phyloP scores from a whole-genome alignment of 2,797 vertebrate species.

The Chiroxiphia lanceolata region DNA sequence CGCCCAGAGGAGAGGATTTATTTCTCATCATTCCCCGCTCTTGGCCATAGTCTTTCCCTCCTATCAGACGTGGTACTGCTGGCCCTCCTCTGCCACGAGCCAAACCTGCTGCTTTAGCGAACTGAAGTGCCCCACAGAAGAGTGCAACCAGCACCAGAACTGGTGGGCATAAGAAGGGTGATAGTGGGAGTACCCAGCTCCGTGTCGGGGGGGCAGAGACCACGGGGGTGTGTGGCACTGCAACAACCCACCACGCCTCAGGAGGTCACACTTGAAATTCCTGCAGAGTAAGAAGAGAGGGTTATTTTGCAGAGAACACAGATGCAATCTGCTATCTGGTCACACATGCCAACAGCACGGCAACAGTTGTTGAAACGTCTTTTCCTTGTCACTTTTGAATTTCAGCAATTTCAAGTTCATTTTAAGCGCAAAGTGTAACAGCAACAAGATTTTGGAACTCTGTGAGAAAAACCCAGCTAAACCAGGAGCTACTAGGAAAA shows the following conservation, averaged over 20 bases:
- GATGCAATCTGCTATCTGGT: not conserved
- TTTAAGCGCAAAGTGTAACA: not conserved
- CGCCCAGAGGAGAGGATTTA: not conserved
- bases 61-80: not conserved
- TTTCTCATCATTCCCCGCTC: not conserved
- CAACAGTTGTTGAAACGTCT: not conserved
- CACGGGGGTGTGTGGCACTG: too few species aligned
- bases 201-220: fast-evolving
- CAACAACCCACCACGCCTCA: not conserved
- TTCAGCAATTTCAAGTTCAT: not conserved
- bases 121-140: not conserved
- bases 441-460: not conserved
- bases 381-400: not conserved
- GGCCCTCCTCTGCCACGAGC: not conserved
- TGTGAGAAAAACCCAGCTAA: not conserved
- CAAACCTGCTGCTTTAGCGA: not conserved
- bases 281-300: not conserved
- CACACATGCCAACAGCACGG: not conserved
- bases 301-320: not conserved
- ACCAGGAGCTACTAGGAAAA: not conserved
- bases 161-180: not conserved
- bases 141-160: not conserved
- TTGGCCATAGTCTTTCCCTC: not conserved
- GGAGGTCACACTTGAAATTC: not conserved
- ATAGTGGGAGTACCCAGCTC: not conserved